Evolutionary conservation across 2,113 vertebrate genomes (phyloP).

Genomic region (Lepus timidus): DNA sequence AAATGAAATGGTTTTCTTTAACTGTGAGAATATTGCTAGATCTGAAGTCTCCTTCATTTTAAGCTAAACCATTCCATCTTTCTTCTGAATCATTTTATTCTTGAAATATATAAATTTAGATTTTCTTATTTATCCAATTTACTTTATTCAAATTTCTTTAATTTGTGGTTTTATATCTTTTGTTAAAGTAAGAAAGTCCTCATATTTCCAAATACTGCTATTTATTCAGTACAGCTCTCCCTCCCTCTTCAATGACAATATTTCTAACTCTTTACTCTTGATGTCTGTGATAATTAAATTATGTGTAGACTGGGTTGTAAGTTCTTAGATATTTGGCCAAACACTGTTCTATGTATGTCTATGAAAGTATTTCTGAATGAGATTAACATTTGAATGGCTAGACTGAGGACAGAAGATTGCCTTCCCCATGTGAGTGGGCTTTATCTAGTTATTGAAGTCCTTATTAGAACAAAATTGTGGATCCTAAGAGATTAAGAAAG

Average conservation of each 20-base stretch:
- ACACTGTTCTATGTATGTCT: background rate
- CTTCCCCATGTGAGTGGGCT: background rate
- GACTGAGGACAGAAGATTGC: background rate
- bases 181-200: background rate
- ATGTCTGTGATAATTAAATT: background rate
- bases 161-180: background rate
- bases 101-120: background rate
- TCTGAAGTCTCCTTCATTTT: background rate
- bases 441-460: background rate
- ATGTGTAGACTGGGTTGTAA: too few species aligned
- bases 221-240: background rate
- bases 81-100: background rate
- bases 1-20: background rate
- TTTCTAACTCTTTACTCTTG: background rate
- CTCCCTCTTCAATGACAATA: background rate
- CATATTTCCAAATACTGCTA: background rate
- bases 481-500: background rate
- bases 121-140: background rate
- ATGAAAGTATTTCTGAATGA: background rate
- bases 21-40: background rate
- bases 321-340: background rate
- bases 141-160: background rate
- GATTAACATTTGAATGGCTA: background rate
- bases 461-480: background rate
- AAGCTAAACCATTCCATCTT: background rate